Conservation (phyloP, 2,797 vertebrate genomes). For the Danio albolineatus region DNA sequence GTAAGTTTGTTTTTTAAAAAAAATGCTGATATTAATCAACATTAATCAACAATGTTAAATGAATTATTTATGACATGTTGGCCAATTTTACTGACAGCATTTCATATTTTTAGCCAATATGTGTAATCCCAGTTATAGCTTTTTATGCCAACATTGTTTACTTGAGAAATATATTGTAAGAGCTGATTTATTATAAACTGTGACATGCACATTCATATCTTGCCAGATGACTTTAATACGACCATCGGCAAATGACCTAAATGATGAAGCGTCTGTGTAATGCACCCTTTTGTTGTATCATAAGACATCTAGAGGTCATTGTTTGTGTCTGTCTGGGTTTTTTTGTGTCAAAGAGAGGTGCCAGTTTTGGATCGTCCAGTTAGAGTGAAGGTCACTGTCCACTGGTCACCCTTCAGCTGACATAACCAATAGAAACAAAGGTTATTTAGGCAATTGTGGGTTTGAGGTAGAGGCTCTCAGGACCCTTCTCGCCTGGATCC, state of each 20-base stretch:
- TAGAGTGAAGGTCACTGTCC: slow-evolving; percentile 68
- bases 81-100: neutral
- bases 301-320: neutral
- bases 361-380: slow-evolving; percentile 60
- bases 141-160: neutral
- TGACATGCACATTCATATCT: neutral
- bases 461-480: slow-evolving; percentile 49
- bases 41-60: neutral
- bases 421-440: slow-evolving; percentile 64
- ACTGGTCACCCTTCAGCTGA: slow-evolving; percentile 23
- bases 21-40: neutral
- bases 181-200: neutral
- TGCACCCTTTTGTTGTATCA: neutral
- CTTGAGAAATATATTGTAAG: neutral
- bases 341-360: slow-evolving; percentile 9
- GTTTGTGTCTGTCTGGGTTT: neutral
- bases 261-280: neutral
- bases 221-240: neutral
- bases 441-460: slow-evolving; percentile 1
- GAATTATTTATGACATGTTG: neutral
- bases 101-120: neutral
- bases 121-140: no score
- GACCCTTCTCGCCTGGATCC: slow-evolving; percentile 13
- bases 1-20: neutral
- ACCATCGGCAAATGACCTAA: neutral